Evolutionary conservation across 2,113 vertebrate species (phyloP), one percentile per base, ranked within the genome.

Genomic region (Salvelinus fontinalis): DNA sequence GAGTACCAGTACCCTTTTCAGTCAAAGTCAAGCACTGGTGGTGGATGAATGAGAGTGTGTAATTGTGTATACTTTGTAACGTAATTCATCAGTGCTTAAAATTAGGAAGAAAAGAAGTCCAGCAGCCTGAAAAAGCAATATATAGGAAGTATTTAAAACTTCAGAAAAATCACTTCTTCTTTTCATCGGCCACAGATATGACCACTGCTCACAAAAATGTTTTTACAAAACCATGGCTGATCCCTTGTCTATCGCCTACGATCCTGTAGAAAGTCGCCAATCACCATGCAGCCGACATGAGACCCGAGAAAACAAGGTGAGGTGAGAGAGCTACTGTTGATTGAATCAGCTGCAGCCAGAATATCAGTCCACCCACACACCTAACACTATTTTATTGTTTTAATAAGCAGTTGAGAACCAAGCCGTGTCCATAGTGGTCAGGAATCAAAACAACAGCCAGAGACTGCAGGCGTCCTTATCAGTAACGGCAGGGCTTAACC

Each of bases 401-500:
- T 62, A 62, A 62, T 22, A 62, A 62, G 18, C 59, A 62, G 59
- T 11, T 14, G 76, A 82, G 84, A 83, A 75, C 76, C 78, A 89
- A 89, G 76, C 75, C 68, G 18, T 76, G 76, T 85, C 72, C 81
- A n/a, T 18, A 57, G 81, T 85, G 81, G 76, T 54, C 83, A 86
- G 78, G 74, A 88, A 85, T 78, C 79, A 75, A 90, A 87, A 89
- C 18, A 87, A 75, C 73, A 82, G 59, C 76, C 69, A 62, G 31
- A 51, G 81, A 68, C 83, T 39, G 74, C 54, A 1, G 70, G n/a
- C 75, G 60, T 82, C 71, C 87, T 91, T 91, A 92, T 93, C 91
- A 73, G 85, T 44, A 73, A 65, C 81, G 8, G 80, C 91, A 90
- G 89, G 84, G 84, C 85, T 75, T 76, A 67, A 73, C 81, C 81